phyloP scores from a whole-genome alignment of 1,140 invertebrate species.

The Venturia canescens region DNA sequence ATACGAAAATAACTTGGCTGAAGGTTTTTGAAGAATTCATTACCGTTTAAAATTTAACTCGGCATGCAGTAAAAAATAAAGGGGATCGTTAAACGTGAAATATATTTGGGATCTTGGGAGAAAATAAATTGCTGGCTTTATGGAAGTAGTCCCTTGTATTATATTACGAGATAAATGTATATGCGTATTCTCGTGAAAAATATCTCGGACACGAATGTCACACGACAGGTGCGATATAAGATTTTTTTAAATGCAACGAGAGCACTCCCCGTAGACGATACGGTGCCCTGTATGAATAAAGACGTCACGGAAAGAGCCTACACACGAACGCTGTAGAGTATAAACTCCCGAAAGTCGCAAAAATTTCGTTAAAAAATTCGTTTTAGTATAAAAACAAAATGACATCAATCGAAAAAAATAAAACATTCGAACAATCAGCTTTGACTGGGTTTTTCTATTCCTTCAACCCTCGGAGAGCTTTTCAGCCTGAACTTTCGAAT shows the following conservation, averaged over 20 bases:
- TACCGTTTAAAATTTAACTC: too few relatives aligned
- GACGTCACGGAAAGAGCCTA: not conserved
- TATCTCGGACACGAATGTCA: not conserved
- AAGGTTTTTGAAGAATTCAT: too few relatives aligned
- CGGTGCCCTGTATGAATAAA: not conserved
- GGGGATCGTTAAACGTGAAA: not conserved
- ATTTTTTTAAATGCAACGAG: constrained; percentile 12
- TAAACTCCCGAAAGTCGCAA: not conserved
- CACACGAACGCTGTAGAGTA: not conserved
- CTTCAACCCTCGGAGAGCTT: not conserved
- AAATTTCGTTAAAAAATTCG: too few relatives aligned
- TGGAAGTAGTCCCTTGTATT: not conserved
- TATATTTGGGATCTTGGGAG: not conserved
- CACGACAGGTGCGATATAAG: not conserved
- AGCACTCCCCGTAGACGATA: not conserved
- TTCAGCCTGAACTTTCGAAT: too few relatives aligned
- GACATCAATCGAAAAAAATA: not conserved
- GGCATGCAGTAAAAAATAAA: too few relatives aligned
- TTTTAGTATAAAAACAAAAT: too few relatives aligned
- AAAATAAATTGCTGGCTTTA: not conserved
- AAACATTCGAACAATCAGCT: not conserved
- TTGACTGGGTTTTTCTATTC: not conserved
- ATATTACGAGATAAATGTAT: not conserved
- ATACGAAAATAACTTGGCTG: too few relatives aligned
- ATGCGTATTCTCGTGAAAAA: not conserved